Percentiles rank a stretch among this genome's conserved stretches.
These are phyloP conservation scores for Megaceryle alcyon DNA, from an alignment of 2,797 vertebrate genomes.

Conservation along the genomic window DNA sequence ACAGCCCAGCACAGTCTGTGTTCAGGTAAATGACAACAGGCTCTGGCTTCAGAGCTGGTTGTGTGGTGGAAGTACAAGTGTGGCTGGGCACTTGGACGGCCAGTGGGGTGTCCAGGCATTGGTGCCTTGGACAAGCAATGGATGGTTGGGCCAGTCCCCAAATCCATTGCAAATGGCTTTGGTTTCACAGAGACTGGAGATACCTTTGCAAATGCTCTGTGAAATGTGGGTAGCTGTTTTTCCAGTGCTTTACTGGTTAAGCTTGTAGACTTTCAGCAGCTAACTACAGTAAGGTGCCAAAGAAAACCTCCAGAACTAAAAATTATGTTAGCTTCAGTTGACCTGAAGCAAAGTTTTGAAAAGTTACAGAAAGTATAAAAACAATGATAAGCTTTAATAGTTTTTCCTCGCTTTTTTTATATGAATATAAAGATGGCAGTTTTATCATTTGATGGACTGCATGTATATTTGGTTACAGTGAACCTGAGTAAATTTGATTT, in stretches of 20 bases:
- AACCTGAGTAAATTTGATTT: neutral
- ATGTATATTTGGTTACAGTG: neutral
- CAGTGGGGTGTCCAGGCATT: too few relatives aligned
- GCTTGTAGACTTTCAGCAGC: neutral
- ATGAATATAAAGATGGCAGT: neutral
- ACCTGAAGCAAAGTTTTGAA: neutral
- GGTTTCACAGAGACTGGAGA: neutral
- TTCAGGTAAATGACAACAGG: neutral
- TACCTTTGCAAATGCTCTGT: neutral
- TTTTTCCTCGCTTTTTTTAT: neutral
- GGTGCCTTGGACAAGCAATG: neutral
- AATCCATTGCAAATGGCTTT: neutral
- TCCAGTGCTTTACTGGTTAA: neutral
- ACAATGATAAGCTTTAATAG: neutral
- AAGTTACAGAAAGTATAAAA: neutral
- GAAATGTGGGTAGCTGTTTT: neutral
- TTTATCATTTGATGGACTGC: neutral
- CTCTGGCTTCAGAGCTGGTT: neutral
- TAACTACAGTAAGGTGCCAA: accelerated
- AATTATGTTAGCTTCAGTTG: neutral
- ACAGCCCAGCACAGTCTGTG: accelerated
- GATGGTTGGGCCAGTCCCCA: neutral
- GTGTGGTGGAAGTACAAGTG: neutral
- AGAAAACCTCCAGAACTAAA: neutral
- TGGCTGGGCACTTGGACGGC: too few relatives aligned